Evolutionary conservation across 2,888 invertebrate genomes (phyloP), one percentile per base, ranked within the genome.

Genomic region (Scaptomyza reducta): DNA sequence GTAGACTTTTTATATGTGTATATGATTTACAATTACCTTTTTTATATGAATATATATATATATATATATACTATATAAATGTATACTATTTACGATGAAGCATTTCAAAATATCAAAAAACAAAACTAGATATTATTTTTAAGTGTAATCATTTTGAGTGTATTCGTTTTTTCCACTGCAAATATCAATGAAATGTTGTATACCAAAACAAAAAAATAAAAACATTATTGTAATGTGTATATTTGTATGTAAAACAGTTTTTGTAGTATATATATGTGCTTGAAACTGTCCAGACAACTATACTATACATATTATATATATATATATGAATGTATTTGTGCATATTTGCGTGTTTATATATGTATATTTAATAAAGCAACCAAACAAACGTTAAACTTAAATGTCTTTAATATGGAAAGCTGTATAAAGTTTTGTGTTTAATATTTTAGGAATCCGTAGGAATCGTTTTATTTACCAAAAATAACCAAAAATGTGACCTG

Each of bases 1-100:
- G 86, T 82, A 82, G 67, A 82, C 38, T 69, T 40, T 85, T 74
- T 68, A 77, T 77, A 76, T 79, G 68, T 72, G 82, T 81, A 77
- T 85, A 70, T 87, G 82, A 87, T 87, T 82, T 82, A 58, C 50
- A 72, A 66, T 62, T 62, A 55, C 54, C 53, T 67, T 80, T 70
- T 87, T 75, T 82, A 77, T 67, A 84, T 57, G 63, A 47, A 80
- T 79, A 59, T 71, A 67, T 65, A 66, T 63, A 55, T 58, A n/a
- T n/a, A n/a, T n/a, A 62, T 46, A 60, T 35, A n/a, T 33, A 5
- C 2, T 66, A 54, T 70, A 50, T 50, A 42, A 49, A 45, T 58
- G 35, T 58, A 53, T 38, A 63, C 49, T 64, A 72, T 46, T 74
- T 58, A 74, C 40, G 57, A 62, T 13, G 13, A 72, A 56, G 50